Conservation (phyloP, 2,113 vertebrate species). For the Eclectus roratus region DNA sequence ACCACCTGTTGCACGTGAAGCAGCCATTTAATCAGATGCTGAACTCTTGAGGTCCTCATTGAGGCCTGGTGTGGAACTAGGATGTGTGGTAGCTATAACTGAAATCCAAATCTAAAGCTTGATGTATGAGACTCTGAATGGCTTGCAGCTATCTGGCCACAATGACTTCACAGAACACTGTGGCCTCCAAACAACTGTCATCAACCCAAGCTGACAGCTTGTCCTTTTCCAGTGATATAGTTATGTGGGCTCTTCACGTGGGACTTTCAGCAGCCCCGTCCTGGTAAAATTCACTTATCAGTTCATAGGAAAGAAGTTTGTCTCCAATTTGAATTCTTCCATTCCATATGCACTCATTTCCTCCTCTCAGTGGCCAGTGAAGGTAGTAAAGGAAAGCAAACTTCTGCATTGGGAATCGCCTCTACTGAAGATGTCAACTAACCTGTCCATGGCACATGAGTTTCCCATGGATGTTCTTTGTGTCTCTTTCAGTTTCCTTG, state of each 20-base stretch:
- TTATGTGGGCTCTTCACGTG: fast-evolving
- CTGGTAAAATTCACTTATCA: background rate
- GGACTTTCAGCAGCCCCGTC: background rate
- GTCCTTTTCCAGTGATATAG: background rate
- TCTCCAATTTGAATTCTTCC: background rate
- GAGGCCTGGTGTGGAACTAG: background rate
- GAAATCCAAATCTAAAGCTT: background rate
- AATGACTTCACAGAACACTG: background rate
- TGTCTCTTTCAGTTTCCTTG: background rate
- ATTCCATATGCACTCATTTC: background rate
- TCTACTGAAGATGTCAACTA: background rate
- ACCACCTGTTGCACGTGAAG: background rate
- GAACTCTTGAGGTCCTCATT: background rate
- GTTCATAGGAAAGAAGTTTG: background rate
- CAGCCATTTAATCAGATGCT: background rate
- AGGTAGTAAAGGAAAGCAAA: background rate
- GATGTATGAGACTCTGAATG: background rate
- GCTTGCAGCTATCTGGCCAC: background rate
- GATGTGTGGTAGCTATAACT: background rate
- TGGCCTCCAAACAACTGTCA: background rate
- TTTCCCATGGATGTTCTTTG: background rate
- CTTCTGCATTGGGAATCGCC: background rate
- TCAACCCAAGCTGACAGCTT: background rate
- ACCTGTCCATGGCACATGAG: background rate
- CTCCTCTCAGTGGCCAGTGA: background rate